Conservation (phyloP, 2,888 invertebrate species). For the Diplazon laetatorius region DNA sequence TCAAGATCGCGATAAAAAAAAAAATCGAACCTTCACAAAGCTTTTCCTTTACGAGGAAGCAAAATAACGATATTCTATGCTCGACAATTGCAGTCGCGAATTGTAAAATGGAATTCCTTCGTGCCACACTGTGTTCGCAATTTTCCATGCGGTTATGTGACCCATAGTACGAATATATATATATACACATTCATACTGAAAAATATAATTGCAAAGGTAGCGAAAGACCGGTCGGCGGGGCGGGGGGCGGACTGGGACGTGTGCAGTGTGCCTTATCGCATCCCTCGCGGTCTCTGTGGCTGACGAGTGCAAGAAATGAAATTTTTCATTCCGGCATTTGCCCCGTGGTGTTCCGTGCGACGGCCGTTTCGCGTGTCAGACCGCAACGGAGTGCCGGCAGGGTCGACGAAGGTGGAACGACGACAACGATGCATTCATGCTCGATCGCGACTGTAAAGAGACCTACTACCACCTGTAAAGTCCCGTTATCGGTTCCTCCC, state of each 20-base stretch:
- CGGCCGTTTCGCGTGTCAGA: conserved; percentile 40
- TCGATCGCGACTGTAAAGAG: conserved; percentile 28
- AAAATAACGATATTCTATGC: too few species aligned
- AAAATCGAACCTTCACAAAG: too few species aligned
- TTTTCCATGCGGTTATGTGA: too few species aligned
- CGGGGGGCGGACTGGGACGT: conserved; percentile 1
- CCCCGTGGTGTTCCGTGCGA: not conserved
- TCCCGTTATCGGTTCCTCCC: conserved; percentile 32
- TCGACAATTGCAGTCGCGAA: too few species aligned
- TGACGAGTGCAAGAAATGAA: conserved; percentile 50
- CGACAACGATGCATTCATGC: conserved; percentile 24
- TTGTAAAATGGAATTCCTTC: too few species aligned
- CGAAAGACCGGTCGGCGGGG: too few species aligned
- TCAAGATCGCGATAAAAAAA: too few species aligned
- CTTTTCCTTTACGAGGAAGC: too few species aligned
- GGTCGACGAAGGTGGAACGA: conserved; percentile 6
- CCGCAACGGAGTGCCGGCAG: conserved; percentile 20
- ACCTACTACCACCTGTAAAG: conserved; percentile 20
- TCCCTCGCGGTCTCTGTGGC: conserved; percentile 19
- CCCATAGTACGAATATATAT: not conserved
- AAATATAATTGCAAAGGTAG: conserved; percentile 2
- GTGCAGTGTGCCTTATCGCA: conserved; percentile 47
- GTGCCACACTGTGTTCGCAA: too few species aligned
- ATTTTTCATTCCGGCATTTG: conserved; percentile 43
- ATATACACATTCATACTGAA: not conserved